These are phyloP conservation scores for Reticulitermes lucifugus DNA, from an alignment of 2,888 invertebrate species.

Conservation along the genomic window DNA sequence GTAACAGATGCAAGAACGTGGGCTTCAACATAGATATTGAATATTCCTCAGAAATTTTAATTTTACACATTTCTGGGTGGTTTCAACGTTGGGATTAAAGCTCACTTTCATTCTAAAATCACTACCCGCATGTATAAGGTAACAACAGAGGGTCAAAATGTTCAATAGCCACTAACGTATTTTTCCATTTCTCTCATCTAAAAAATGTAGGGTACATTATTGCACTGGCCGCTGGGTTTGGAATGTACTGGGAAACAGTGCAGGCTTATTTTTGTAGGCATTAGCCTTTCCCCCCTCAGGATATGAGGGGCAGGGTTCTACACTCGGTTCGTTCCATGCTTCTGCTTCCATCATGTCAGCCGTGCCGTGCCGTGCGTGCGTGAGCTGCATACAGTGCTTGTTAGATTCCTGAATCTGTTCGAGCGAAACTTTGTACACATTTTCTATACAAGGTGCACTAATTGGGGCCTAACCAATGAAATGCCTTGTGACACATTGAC, in stretches of 20 bases:
- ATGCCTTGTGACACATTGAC: constrained; percentile 16
- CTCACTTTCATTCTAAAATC: background rate
- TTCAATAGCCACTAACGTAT: constrained; percentile 14
- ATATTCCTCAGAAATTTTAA: background rate
- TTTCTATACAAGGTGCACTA: constrained; percentile 12
- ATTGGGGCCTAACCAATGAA: constrained; percentile 15
- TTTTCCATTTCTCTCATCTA: constrained; percentile 21
- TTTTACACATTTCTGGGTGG: background rate
- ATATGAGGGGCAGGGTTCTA: constrained; percentile 32
- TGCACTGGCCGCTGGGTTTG: constrained; percentile 26
- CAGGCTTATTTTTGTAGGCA: constrained; percentile 15
- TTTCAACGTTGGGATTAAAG: background rate
- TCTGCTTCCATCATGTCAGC: constrained; percentile 28
- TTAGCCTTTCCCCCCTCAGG: constrained; percentile 2
- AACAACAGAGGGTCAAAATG: background rate
- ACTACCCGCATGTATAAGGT: background rate
- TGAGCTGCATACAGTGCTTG: background rate
- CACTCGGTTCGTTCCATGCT: constrained; percentile 29
- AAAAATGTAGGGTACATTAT: constrained; percentile 28
- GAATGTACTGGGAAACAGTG: constrained; percentile 2
- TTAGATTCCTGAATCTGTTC: background rate
- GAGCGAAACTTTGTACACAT: constrained; percentile 12
- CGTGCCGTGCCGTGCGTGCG: background rate
- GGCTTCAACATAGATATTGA: background rate
- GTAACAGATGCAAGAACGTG: background rate